Evolutionary conservation across 2,888 invertebrate species (phyloP).

Genomic region (Drosophila mercatorum): DNA sequence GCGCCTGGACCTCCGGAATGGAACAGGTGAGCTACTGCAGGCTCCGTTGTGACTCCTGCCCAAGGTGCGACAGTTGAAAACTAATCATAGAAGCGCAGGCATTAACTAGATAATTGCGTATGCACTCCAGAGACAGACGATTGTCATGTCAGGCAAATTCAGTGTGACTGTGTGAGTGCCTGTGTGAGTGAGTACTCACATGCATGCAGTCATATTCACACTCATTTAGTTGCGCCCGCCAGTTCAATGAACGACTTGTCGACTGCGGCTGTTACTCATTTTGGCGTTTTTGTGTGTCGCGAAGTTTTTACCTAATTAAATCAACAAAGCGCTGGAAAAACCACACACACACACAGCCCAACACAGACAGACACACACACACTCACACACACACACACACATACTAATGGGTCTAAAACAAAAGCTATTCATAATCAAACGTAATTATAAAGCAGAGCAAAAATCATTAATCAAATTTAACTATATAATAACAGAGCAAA

Average conservation of each 20-base stretch:
- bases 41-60: too few species aligned
- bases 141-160: too few species aligned
- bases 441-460: conserved; percentile 50
- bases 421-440: conserved; percentile 45
- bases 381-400: conserved; percentile 12
- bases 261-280: conserved; percentile 65
- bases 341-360: conserved; percentile 15
- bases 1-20: too few species aligned
- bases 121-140: too few species aligned
- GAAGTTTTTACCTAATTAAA: conserved; percentile 75
- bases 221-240: conserved; percentile 43
- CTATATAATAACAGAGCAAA: conserved; percentile 16
- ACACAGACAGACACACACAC: conserved; percentile 10
- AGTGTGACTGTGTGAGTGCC: too few species aligned
- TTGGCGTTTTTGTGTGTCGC: conserved; percentile 58
- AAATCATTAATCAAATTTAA: conserved; percentile 40
- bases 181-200: not conserved
- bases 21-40: too few species aligned
- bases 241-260: conserved; percentile 62
- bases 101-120: too few species aligned
- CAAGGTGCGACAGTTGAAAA: too few species aligned
- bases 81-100: too few species aligned
- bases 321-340: conserved; percentile 59
- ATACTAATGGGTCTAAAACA: conserved; percentile 26
- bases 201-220: conserved; percentile 20